Conservation (phyloP, 2,113 vertebrate genomes). For the Triplophysa rosa region DNA sequence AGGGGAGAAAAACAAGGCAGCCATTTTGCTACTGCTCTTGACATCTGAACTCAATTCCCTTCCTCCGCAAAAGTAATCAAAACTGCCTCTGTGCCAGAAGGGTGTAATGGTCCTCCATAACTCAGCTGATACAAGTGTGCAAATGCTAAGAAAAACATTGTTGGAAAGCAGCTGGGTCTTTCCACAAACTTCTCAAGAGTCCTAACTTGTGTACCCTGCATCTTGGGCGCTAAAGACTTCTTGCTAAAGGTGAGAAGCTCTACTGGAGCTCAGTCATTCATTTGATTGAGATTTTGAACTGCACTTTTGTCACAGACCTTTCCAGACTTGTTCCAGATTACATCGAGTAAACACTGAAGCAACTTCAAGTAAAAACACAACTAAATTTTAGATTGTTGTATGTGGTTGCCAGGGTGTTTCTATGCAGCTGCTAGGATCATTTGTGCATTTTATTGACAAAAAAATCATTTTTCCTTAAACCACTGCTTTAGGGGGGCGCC, state of each 20-base stretch:
- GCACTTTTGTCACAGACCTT: constrained; percentile 30
- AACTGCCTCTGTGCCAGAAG: constrained; percentile 37
- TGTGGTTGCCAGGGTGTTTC: neutral
- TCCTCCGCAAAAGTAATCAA: constrained; percentile 46
- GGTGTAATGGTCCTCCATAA: constrained; percentile 3
- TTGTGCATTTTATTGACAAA: neutral
- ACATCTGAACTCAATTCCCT: constrained; percentile 55
- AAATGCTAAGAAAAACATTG: constrained; percentile 12
- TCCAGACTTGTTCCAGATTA: constrained; percentile 8
- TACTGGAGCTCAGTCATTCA: neutral
- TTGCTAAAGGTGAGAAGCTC: neutral
- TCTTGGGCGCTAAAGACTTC: neutral
- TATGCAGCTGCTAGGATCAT: neutral
- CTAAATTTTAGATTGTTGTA: neutral
- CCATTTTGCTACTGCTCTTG: constrained; percentile 47
- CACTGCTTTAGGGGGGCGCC: too few species aligned
- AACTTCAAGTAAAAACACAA: constrained; percentile 7
- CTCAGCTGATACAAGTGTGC: neutral
- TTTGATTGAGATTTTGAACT: constrained; percentile 28
- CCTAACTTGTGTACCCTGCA: neutral
- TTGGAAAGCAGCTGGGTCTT: neutral
- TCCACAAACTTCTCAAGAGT: constrained; percentile 13
- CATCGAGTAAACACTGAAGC: constrained; percentile 27
- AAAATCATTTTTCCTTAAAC: too few species aligned
- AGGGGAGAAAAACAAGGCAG: constrained; percentile 50